Base-by-base conservation (phyloP, 1,140 invertebrate genomes). In the Episyrphus balteatus region DNA sequence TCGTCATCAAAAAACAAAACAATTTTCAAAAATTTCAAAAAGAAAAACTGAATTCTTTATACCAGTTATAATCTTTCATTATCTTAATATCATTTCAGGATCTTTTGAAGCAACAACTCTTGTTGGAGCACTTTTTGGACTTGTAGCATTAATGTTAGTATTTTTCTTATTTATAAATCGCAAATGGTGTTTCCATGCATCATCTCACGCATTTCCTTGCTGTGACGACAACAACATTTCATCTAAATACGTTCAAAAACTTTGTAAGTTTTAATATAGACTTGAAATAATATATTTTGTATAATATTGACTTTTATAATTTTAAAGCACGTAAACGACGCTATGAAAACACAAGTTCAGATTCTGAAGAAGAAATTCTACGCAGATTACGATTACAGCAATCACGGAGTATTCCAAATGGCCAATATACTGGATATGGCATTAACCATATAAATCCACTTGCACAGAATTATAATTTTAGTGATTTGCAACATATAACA, bases 111-210 rank as follows among this genome's bases (percentile, higher is more conserved):
- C 85, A 70, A 83, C 85, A 54, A 84, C 82, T 51, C 80, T 89
- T 67, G 73, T 90, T 46, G 84, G 83, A 59, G 84, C 80, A 46
- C 80, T 87, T 50, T 82, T 79, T 49, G 81, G 81, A 34, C 81
- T 87, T 55, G 75, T 86, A 14, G 76, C 83, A 26, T 70, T 88
- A 21, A 72, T 89, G 42, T 67, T 89, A 49, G 78, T 87, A n/a
- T 77, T 88, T 53, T 83, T 86, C 54, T 72, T 88, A 42, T 90
- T 88, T 68, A 73, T 88, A 43, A 86, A 84, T 63, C 85, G 84
- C 55, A 81, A 80, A 63, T 79, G 84, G 70, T 85, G 84, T 61
- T 84, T 85, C 68, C 76, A 76, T 52, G 73, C 75, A 49, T 26
- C 21, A 26, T 75, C 75, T 18, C 74, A 75, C 38, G 59, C 66